These are phyloP conservation scores for Fragum fragum DNA, from an alignment of 2,888 invertebrate genomes.

Conservation along the genomic window DNA sequence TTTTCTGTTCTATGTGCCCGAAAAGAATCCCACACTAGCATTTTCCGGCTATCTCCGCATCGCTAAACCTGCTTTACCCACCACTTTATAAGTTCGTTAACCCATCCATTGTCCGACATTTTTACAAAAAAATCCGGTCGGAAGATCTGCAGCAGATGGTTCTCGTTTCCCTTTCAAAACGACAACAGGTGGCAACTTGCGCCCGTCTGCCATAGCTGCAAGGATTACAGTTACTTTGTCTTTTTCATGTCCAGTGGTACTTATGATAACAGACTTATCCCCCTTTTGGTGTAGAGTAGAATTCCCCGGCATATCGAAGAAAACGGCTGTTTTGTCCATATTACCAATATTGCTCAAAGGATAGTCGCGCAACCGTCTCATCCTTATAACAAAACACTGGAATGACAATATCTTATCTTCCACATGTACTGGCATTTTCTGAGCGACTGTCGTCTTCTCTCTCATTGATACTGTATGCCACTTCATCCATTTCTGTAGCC, in stretches of 20 bases:
- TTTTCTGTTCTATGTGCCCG: constrained; percentile 30
- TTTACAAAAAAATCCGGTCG: constrained; percentile 22
- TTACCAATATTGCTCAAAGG: constrained; percentile 4
- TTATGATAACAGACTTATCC: constrained; percentile 33
- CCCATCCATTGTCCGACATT: constrained; percentile 38
- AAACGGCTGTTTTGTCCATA: constrained; percentile 29
- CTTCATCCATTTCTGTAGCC: constrained; percentile 35
- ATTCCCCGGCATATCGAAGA: constrained; percentile 47
- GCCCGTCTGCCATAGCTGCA: constrained; percentile 35
- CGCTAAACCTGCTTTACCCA: constrained; percentile 37
- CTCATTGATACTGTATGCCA: constrained; percentile 29
- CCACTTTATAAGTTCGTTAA: constrained; percentile 33
- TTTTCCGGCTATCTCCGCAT: neutral
- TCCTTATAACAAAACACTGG: constrained; percentile 33
- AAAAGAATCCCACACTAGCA: constrained; percentile 33
- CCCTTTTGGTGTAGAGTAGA: constrained; percentile 28
- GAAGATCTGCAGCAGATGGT: constrained; percentile 19
- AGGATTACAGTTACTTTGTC: constrained; percentile 35
- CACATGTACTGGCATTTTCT: constrained; percentile 30
- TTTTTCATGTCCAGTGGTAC: constrained; percentile 45
- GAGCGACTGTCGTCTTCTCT: constrained; percentile 33
- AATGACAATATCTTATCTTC: constrained; percentile 30
- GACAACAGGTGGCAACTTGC: constrained; percentile 33
- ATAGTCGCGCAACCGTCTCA: constrained; percentile 2
- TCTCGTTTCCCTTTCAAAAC: constrained; percentile 28